Evolutionary conservation across 2,888 invertebrate species (phyloP).

Genomic region (Watsonalla cultraria): DNA sequence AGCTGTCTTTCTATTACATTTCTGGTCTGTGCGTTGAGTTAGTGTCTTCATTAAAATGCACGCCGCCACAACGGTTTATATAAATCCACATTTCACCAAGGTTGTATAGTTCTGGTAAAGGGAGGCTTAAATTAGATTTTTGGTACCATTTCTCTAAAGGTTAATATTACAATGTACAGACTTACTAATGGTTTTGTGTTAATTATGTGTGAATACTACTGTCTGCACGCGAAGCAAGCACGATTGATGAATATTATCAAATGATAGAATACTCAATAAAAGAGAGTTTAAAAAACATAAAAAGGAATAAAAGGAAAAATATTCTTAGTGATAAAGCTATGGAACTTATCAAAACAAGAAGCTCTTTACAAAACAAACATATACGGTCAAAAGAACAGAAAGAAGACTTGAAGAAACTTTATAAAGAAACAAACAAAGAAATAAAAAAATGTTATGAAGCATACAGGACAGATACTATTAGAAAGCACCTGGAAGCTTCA

Average conservation of each 20-base stretch:
- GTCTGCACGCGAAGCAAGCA: too few relatives aligned
- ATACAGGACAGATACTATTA: conserved; percentile 3
- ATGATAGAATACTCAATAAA: conserved; percentile 7
- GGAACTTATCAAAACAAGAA: conserved; percentile 9
- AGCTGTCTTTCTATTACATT: too few relatives aligned
- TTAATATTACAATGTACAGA: too few relatives aligned
- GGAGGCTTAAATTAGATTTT: not conserved
- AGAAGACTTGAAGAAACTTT: conserved; percentile 1
- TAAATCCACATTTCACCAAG: conserved; percentile 10
- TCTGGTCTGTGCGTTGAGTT: conserved; percentile 23
- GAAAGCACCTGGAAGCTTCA: conserved; percentile 5
- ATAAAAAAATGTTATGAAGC: conserved; percentile 4
- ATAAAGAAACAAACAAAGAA: not conserved
- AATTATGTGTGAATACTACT: too few relatives aligned
- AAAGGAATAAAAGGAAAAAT: not conserved
- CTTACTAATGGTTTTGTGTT: too few relatives aligned
- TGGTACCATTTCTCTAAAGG: too few relatives aligned
- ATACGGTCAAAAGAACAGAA: not conserved
- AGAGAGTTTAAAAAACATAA: not conserved
- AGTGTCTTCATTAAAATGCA: conserved; percentile 39
- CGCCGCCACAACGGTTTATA: conserved; percentile 22
- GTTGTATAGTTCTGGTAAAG: not conserved
- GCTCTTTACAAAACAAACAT: conserved; percentile 5
- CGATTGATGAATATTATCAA: conserved; percentile 11
- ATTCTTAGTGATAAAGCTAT: conserved; percentile 5